A percentile compares a stretch with the other conserved stretches of the same genome.
Conservation (phyloP, 2,888 invertebrate genomes). For the Ophioninae sp. region DNA sequence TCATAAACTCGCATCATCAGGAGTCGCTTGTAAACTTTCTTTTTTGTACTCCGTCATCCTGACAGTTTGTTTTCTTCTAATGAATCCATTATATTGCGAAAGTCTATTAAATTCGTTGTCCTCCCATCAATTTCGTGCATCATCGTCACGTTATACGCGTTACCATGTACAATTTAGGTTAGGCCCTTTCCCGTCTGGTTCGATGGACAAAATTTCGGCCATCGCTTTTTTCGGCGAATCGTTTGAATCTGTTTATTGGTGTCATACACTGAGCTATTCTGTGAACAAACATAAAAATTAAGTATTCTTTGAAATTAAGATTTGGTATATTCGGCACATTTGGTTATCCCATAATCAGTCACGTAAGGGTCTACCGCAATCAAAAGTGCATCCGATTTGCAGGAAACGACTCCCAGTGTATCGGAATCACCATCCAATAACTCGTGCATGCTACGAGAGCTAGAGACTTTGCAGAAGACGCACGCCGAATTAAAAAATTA, state of each 20-base stretch:
- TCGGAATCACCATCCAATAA: conserved; percentile 25
- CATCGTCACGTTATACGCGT: not conserved
- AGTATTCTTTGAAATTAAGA: too few species aligned
- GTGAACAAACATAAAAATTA: too few species aligned
- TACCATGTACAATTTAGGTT: not conserved
- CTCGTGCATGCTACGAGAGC: conserved; percentile 36
- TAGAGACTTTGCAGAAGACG: conserved; percentile 63
- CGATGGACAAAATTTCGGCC: not conserved
- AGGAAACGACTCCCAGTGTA: conserved; percentile 29
- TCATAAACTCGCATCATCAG: not conserved
- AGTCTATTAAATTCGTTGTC: not conserved
- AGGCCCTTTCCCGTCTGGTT: not conserved
- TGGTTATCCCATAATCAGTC: too few species aligned
- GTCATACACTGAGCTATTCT: too few species aligned
- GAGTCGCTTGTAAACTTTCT: not conserved
- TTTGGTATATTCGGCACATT: too few species aligned
- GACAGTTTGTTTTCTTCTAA: not conserved
- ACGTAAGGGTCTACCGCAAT: too few species aligned
- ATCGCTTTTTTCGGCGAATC: not conserved
- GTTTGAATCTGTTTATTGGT: too few species aligned
- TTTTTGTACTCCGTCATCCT: not conserved
- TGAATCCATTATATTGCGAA: not conserved
- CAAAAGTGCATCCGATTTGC: conserved; percentile 15
- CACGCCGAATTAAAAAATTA: conserved; percentile 65
- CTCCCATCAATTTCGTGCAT: not conserved